Evolutionary conservation across 2,113 vertebrate species (phyloP).

Genomic region (Menidia beryllina): DNA sequence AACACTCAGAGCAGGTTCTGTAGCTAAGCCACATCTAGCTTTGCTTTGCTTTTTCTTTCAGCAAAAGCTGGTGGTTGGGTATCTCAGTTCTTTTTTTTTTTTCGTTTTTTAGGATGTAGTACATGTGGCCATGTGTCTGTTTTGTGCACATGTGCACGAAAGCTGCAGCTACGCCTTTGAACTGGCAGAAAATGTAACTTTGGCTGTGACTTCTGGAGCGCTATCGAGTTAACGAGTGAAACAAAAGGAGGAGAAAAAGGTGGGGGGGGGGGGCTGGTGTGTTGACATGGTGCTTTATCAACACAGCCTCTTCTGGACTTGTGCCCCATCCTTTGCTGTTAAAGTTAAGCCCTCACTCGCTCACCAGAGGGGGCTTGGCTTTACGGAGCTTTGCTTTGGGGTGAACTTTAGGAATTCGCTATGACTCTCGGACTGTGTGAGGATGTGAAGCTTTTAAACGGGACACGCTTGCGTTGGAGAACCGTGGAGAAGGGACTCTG

Average conservation of each 20-base stretch:
- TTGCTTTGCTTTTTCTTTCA: conserved; percentile 21
- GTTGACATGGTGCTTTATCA: conserved; percentile 24
- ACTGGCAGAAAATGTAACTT: conserved; percentile 42
- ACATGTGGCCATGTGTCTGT: conserved; percentile 29
- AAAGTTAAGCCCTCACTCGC: conserved; percentile 5
- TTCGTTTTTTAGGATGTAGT: conserved; percentile 15
- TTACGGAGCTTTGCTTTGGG: conserved; percentile 24
- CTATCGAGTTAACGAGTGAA: conserved; percentile 21
- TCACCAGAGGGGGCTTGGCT: conserved; percentile 24
- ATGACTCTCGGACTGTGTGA: conserved; percentile 53
- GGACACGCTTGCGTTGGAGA: conserved; percentile 18
- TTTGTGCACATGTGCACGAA: conserved; percentile 32
- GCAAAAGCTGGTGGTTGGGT: conserved; percentile 27
- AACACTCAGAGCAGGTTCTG: conserved; percentile 26
- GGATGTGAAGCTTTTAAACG: conserved; percentile 58
- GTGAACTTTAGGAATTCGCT: conserved; percentile 17
- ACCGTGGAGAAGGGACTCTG: conserved; percentile 44
- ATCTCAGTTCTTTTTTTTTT: neutral
- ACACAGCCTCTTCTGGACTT: conserved; percentile 12
- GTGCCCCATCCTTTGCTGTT: conserved; percentile 1
- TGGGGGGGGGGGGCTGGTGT: neutral
- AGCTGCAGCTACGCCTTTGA: conserved; percentile 43
- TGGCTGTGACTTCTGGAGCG: conserved; percentile 40
- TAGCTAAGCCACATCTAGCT: conserved; percentile 29
- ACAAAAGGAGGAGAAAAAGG: conserved; percentile 23